phyloP scores from a whole-genome alignment of 2,113 vertebrate genomes.

The Corynorhinus townsendii region DNA sequence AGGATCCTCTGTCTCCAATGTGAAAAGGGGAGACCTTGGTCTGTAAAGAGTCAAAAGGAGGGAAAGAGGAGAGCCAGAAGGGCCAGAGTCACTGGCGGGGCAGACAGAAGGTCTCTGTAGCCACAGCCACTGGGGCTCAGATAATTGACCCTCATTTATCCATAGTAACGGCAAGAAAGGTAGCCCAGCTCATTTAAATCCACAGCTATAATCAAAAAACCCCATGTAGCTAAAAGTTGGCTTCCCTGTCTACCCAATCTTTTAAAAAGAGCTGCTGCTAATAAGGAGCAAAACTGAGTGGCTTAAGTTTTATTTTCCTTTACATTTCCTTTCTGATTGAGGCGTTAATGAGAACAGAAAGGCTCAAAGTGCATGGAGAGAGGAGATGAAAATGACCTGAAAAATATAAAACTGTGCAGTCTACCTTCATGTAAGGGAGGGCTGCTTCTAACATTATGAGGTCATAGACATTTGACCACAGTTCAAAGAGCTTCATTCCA shows the following conservation, averaged over 20 bases:
- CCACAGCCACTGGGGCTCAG: neutral
- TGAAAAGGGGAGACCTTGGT: neutral
- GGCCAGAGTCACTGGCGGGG: neutral
- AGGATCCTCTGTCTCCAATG: neutral
- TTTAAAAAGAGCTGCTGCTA: constrained; percentile 40
- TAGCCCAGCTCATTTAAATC: constrained; percentile 40
- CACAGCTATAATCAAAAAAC: neutral
- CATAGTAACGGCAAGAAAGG: neutral
- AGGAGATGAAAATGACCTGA: neutral
- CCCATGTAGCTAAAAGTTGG: constrained; percentile 33
- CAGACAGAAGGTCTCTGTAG: neutral
- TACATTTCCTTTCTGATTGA: constrained; percentile 34
- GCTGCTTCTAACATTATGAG: neutral
- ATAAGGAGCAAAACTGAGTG: constrained; percentile 16
- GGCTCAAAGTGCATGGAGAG: neutral
- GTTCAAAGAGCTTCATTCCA: neutral
- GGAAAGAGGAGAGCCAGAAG: neutral
- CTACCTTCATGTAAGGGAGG: neutral
- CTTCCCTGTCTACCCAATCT: neutral
- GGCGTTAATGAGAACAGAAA: constrained; percentile 50
- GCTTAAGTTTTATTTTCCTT: constrained; percentile 27
- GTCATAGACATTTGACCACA: neutral
- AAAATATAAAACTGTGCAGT: neutral
- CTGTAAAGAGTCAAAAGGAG: neutral
- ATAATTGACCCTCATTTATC: neutral